Percentiles rank a stretch among this genome's conserved stretches.
These are phyloP conservation scores for Rotaria sp. DNA, from an alignment of 2,888 invertebrate genomes.

Conservation along the genomic window DNA sequence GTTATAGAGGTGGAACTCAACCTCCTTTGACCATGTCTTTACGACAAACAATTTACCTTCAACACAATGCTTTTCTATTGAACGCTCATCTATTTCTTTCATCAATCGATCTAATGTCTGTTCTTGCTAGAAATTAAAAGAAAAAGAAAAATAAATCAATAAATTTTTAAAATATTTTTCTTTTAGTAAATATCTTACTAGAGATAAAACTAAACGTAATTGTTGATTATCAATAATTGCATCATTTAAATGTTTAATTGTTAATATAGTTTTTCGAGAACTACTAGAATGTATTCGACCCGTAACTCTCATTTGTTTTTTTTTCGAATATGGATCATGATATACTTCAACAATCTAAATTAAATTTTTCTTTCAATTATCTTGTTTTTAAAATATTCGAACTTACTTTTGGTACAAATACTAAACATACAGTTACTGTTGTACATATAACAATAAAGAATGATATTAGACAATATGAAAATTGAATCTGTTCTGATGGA, in stretches of 20 bases:
- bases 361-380: not conserved
- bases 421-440: conserved; percentile 89
- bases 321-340: not conserved
- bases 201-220: not conserved
- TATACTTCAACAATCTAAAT: not conserved
- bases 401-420: conserved; percentile 84
- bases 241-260: not conserved
- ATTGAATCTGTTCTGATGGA: conserved; percentile 78
- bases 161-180: no score
- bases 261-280: not conserved
- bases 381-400: not conserved
- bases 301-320: not conserved
- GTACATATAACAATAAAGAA: conserved; percentile 98
- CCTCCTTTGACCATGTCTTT: no score
- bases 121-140: not conserved
- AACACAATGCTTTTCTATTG: not conserved
- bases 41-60: no score
- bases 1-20: no score
- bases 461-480: conserved; percentile 87
- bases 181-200: not conserved
- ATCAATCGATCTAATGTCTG: not conserved
- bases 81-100: not conserved
- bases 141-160: no score
- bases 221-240: not conserved
- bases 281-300: not conserved